Evolutionary conservation across 2,113 vertebrate species (phyloP), one percentile per base, ranked within the genome.

Genomic region (Tetraodon nigroviridis): DNA sequence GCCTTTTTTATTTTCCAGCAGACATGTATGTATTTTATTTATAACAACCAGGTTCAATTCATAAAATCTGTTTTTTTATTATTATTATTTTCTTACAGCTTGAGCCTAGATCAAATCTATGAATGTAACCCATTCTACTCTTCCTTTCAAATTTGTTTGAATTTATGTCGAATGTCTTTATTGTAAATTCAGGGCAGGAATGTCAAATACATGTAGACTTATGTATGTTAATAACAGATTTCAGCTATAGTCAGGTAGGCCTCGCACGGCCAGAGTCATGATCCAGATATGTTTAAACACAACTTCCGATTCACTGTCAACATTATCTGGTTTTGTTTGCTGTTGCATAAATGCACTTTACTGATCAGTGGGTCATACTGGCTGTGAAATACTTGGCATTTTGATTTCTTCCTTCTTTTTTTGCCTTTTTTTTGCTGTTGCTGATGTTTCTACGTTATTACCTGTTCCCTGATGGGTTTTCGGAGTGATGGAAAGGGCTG

Each of bases 311-410:
- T 75, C 73, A 78, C 88, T 83, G 81, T 86, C 84, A 84, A 84
- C 86, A 87, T 84, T 79, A 82, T 83, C 82, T 78, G 86, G 86
- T 88, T 87, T 87, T 85, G 80, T 87, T 86, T 88, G 80, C 79
- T 88, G 87, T 89, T 87, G 87, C 86, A 89, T 88, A 88, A 86
- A 89, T 89, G 90, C 88, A 90, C 89, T 91, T 91, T 91, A 90
- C 87, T 86, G 89, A 88, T 85, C 74, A 79, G 86, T 81, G 84
- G 84, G 76, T 86, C 80, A 76, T 75, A 76, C 44, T 86, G 81
- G 82, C 84, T 84, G 86, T 86, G 81, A 89, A 86, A 84, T 76
- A 71, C 79, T 76, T 89, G 84, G 73, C 75, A 81, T 81, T 83
- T 83, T 84, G 82, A 74, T 78, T 78, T 84, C n/a, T 46, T 17